A percentile compares a stretch with the other conserved stretches of the same genome.
Evolutionary conservation across 2,113 vertebrate species (phyloP).

Genomic region (Proteles cristata): DNA sequence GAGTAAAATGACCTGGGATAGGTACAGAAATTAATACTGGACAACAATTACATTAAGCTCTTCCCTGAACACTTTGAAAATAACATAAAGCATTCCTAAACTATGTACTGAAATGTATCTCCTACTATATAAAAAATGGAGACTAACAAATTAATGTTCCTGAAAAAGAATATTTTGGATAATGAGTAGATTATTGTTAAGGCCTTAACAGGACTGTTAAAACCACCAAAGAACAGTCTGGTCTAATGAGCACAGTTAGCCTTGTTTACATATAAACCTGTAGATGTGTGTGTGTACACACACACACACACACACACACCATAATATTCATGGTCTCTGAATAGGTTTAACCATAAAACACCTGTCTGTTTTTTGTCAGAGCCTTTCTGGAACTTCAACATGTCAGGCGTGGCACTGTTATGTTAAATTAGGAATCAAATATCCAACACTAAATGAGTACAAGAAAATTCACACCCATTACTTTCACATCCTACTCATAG

Average conservation of each 20-base stretch:
- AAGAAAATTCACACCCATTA: background rate
- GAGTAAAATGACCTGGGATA: background rate
- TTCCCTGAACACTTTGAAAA: background rate
- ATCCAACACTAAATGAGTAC: background rate
- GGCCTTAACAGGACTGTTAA: background rate
- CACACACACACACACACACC: background rate
- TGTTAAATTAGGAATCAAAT: background rate
- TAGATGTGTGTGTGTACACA: background rate
- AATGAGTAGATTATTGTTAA: slow-evolving; percentile 58
- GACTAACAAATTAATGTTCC: background rate
- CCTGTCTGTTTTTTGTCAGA: background rate
- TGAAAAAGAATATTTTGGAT: slow-evolving; percentile 7
- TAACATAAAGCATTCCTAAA: background rate
- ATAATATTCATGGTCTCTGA: background rate
- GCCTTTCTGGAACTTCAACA: background rate
- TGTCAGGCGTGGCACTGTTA: background rate
- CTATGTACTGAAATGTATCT: background rate
- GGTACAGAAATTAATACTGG: background rate
- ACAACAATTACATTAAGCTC: background rate
- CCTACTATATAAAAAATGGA: background rate
- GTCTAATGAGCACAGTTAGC: background rate
- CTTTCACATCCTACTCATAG: background rate
- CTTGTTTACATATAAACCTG: background rate
- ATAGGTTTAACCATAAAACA: background rate
- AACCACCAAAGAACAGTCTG: background rate